phyloP scores from a whole-genome alignment of 2,113 vertebrate species.

The Nannospalax galili region DNA sequence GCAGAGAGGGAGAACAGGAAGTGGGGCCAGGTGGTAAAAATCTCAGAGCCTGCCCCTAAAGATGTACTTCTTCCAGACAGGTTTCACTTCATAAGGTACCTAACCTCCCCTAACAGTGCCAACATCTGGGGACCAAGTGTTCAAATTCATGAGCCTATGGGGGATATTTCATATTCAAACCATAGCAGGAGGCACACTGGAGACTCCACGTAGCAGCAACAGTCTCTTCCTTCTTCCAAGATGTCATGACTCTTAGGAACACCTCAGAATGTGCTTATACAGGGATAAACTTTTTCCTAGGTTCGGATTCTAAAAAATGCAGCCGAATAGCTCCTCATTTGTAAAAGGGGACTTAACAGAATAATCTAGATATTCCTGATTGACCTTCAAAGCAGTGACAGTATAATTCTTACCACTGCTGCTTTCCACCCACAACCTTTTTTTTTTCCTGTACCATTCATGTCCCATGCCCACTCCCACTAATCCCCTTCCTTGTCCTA shows the following conservation, averaged over 20 bases:
- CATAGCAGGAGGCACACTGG: no score
- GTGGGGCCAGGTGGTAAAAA: no score
- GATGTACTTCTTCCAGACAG: no score
- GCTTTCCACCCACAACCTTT: neutral
- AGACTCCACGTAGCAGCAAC: no score
- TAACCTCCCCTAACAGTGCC: no score
- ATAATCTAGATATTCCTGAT: neutral
- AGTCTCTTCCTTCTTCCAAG: neutral
- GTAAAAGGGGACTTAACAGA: conserved; percentile 24
- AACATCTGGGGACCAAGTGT: no score
- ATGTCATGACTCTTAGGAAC: neutral
- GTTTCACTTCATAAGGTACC: no score
- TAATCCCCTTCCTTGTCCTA: neutral
- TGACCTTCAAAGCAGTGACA: neutral
- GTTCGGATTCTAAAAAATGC: neutral
- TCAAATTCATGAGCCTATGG: no score
- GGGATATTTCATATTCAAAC: no score
- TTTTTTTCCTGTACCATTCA: neutral
- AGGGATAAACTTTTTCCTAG: neutral
- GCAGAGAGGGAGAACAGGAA: no score
- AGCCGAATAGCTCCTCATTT: conserved; percentile 29
- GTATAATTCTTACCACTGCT: neutral
- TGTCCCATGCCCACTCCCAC: neutral
- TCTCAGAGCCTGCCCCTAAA: no score
- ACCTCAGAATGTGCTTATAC: neutral